Conservation (phyloP, 2,113 vertebrate genomes). For the Oceanodroma tethys region DNA sequence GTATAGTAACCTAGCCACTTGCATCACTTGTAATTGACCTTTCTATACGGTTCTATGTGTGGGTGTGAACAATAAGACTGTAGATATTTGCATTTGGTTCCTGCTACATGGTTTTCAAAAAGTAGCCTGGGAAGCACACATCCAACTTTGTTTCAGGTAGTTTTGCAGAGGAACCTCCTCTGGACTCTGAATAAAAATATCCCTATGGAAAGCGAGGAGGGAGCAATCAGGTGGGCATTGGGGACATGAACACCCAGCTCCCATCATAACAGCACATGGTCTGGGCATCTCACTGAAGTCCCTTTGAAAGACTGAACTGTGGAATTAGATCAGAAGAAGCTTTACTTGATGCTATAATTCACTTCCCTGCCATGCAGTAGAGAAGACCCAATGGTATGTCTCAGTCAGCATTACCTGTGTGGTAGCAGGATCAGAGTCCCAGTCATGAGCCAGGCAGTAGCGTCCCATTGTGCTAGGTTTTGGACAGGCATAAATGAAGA, state of each 20-base stretch:
- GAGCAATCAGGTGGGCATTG: background rate
- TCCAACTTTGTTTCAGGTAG: background rate
- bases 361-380: background rate
- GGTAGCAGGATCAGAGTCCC: background rate
- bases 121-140: background rate
- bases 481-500: background rate
- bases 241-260: background rate
- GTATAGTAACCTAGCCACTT: background rate
- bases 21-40: background rate
- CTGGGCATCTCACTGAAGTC: background rate
- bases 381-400: background rate
- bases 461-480: background rate
- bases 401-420: background rate
- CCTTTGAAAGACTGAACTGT: background rate
- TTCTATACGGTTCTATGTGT: background rate
- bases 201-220: fast-evolving
- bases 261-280: fast-evolving
- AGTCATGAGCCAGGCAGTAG: background rate
- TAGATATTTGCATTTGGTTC: background rate
- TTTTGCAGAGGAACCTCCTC: background rate
- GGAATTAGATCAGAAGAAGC: background rate
- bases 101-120: background rate
- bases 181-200: background rate
- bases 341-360: background rate
- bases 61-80: background rate